phyloP scores from a whole-genome alignment of 2,113 vertebrate species.

The Urocolius indicus region DNA sequence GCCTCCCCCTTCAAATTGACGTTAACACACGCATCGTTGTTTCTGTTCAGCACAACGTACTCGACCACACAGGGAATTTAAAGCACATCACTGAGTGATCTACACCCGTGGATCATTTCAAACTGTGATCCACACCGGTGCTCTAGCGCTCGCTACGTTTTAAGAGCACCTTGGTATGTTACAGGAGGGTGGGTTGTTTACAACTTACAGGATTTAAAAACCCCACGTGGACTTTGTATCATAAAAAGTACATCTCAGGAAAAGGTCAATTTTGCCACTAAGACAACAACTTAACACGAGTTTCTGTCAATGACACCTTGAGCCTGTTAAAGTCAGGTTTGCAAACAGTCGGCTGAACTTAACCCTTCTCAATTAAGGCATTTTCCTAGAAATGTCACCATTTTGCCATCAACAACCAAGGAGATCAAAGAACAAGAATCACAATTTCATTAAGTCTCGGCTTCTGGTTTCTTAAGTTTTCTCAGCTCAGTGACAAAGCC shows the following conservation, averaged over 20 bases:
- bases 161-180: neutral
- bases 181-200: neutral
- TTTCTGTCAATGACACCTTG: neutral
- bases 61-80: neutral
- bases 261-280: neutral
- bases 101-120: neutral
- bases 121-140: neutral
- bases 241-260: neutral
- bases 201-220: neutral
- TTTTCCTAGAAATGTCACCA: neutral
- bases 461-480: neutral
- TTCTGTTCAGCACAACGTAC: neutral
- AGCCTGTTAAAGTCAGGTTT: neutral
- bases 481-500: neutral
- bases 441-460: neutral
- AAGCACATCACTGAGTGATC: neutral
- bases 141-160: neutral
- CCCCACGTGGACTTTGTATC: neutral
- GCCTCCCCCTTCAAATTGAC: neutral
- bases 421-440: neutral
- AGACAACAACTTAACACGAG: neutral
- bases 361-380: rapidly evolving
- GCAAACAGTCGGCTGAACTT: rapidly evolving
- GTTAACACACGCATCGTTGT: neutral
- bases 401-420: rapidly evolving